Evolutionary conservation across 2,113 vertebrate species (phyloP), one percentile per base, ranked within the genome.

Genomic region (Istiophorus platypterus): DNA sequence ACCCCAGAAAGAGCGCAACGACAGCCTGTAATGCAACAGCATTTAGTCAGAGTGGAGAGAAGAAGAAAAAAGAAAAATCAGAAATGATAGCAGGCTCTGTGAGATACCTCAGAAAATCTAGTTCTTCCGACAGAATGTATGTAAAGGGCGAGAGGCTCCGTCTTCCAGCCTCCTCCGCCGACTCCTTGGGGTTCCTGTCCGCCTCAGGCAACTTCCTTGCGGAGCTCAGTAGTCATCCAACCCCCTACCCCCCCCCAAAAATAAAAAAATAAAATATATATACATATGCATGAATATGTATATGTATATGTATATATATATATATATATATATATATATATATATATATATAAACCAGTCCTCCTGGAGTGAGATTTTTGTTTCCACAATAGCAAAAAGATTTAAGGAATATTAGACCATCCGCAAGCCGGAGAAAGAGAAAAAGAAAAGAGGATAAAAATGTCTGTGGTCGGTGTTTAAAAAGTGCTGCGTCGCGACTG

Each of bases 141-240:
- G 52, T 58, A 76, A 34, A 41, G 68, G 67, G 52, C 34, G 49
- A 74, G 80, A 11, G 68, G 89, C 64, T n/a, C 80, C 71, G 56
- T 82, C 61, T 65, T 74, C 81, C 81, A 52, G 78, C 77, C 81
- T 73, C 69, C 74, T 66, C 61, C 73, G 56, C 69, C 66, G 83
- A 84, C 75, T 86, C 90, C 86, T 82, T 31, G 49, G 87, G 82
- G 73, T 91, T 81, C 84, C 81, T 59, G 85, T 77, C 77, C 82
- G 86, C 89, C 88, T 92, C 76, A 24, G 79, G 85, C 90, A 94
- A 94, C 94, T 94, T 94, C 92, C 90, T 90, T 92, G 92, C 94
- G 87, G 82, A 94, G 80, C 91, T 91, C 88, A 92, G 92, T 91
- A 94, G 87, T 92, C 92, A 88, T n/a, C 62, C 37, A 2, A 39